Base-by-base conservation (phyloP, 2,113 vertebrate genomes). In the Xenus cinereus region DNA sequence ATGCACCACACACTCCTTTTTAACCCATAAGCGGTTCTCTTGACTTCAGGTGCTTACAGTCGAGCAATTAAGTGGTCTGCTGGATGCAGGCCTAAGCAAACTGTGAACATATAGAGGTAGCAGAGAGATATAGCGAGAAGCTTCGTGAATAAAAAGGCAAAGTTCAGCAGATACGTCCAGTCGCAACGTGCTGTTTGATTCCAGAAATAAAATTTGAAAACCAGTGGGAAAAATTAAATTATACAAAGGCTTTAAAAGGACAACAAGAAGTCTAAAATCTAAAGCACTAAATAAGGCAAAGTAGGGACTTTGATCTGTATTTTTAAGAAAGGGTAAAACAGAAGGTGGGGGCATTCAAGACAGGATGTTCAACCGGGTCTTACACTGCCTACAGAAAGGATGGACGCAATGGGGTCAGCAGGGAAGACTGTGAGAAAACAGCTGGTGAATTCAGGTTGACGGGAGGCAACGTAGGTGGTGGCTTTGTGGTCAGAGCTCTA, bases 51-150 rank as follows among this genome's bases (percentile, higher is more conserved):
- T 14, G 48, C 75, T 88, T 60, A 64, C 30, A 84, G 9, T 6
- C 39, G 22, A 78, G 51, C 64, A 87, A 74, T 54, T 83, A 83
- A 94, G 67, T 59, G 84, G 60, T 93, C 68, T 94, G 75, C 76
- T 95, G 76, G 88, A 92, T 39, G 60, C 84, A 67, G 76, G 83
- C 80, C 88, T 92, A 81, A 64, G 68, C 19, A 78, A 94, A 86
- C 51, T 15, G 54, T 6, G 22, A 75, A 30, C 51, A 60, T 13
- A 64, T 0, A 64, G 50, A 74, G 8, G 43, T 14, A 77, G 67
- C 24, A 80, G 32, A 26, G 35, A 80, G 37, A 57, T 21, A 35
- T 0, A 76, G 10, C 7, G 59, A 67, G 30, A 21, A 85, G 12
- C 18, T 69, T 67, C n/a, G 41, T 50, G 37, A 95, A 94, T 54